Conservation (phyloP, 2,888 invertebrate species). For the Eristalis intricaria region DNA sequence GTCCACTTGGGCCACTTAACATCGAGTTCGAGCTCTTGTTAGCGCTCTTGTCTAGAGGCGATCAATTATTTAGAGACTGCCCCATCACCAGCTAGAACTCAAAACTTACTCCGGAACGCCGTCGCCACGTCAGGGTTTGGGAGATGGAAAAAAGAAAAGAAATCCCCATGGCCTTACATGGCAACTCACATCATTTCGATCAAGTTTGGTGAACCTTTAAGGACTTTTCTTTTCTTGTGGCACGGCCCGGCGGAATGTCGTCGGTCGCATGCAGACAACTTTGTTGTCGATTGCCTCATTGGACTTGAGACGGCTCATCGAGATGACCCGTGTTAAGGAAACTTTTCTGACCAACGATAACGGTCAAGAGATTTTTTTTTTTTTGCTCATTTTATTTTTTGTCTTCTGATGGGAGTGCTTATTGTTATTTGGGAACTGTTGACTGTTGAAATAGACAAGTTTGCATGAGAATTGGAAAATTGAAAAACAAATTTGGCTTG, state of each 20-base stretch:
- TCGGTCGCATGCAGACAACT: constrained; percentile 36
- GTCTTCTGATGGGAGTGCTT: neutral
- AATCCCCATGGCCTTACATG: constrained; percentile 28
- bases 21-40: constrained; percentile 20
- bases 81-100: too few relatives aligned
- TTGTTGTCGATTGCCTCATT: constrained; percentile 48
- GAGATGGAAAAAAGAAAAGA: neutral
- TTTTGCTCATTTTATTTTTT: neutral
- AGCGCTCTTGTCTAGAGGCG: constrained; percentile 4
- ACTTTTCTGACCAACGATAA: constrained; percentile 29
- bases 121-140: too few relatives aligned
- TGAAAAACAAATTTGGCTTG: neutral
- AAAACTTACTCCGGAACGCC: too few relatives aligned
- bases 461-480: neutral
- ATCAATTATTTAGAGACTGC: constrained; percentile 36
- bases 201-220: constrained; percentile 41
- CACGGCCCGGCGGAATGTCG: neutral
- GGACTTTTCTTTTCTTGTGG: constrained; percentile 13
- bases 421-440: constrained; percentile 1
- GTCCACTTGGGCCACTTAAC: constrained; percentile 19
- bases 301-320: constrained; percentile 5
- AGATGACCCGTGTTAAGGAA: constrained; percentile 39
- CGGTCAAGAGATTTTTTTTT: constrained; percentile 1
- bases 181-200: constrained; percentile 33
- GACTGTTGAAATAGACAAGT: constrained; percentile 17